Evolutionary conservation across 2,113 vertebrate genomes (phyloP).

Genomic region (Glareola pratincola): DNA sequence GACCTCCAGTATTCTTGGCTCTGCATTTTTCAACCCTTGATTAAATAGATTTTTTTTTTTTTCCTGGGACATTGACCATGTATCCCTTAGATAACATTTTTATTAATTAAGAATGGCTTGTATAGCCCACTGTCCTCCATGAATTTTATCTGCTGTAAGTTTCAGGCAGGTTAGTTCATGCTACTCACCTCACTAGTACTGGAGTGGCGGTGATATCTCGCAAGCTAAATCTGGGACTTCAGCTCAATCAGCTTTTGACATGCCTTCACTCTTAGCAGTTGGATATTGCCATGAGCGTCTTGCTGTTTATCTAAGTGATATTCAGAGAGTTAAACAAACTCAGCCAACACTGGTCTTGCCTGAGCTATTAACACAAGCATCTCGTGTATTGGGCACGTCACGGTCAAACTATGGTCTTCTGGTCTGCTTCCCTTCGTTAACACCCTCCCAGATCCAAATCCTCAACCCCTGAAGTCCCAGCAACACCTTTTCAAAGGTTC

Average conservation of each 20-base stretch:
- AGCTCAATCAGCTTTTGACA: not conserved
- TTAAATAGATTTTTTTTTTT: not conserved
- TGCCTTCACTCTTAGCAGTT: not conserved
- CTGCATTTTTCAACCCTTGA: not conserved
- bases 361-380: not conserved
- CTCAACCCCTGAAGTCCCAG: not conserved
- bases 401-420: not conserved
- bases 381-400: not conserved
- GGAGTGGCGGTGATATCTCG: not conserved
- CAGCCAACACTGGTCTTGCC: not conserved
- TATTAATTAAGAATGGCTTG: not conserved
- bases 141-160: not conserved
- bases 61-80: not conserved
- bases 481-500: not conserved
- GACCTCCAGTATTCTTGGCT: not conserved
- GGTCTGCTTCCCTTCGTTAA: not conserved
- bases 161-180: not conserved
- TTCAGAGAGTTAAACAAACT: not conserved
- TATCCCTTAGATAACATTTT: not conserved
- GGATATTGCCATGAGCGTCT: not conserved
- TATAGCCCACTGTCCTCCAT: not conserved
- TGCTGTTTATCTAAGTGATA: not conserved
- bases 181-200: not conserved
- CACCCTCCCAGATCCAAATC: not conserved
- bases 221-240: not conserved